phyloP scores from a whole-genome alignment of 2,797 vertebrate genomes.

The Phalanger gymnotis region DNA sequence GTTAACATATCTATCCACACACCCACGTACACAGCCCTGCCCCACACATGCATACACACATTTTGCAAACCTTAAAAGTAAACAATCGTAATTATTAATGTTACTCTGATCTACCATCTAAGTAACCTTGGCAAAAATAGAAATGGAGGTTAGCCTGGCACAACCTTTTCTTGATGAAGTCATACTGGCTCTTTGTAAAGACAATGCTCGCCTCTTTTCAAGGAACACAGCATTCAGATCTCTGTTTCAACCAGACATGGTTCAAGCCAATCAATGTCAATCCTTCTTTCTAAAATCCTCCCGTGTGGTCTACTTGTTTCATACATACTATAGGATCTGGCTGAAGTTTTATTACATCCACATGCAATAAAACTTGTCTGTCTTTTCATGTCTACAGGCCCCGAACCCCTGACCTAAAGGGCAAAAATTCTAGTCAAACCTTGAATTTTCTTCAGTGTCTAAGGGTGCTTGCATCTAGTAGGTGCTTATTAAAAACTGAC shows the following conservation, averaged over 20 bases:
- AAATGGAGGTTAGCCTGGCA: not conserved
- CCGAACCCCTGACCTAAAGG: not conserved
- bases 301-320: not conserved
- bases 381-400: not conserved
- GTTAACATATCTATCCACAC: no score
- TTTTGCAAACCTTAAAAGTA: no score
- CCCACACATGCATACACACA: no score
- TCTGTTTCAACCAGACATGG: not conserved
- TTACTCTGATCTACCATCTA: not conserved
- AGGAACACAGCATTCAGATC: not conserved
- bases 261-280: not conserved
- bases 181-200: not conserved
- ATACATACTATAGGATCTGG: not conserved
- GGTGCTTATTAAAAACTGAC: not conserved
- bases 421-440: not conserved
- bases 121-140: not conserved
- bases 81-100: not conserved
- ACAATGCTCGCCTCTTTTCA: not conserved
- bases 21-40: no score
- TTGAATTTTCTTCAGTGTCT: no score
- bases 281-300: no score
- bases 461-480: not conserved
- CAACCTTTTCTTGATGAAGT: not conserved
- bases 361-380: not conserved
- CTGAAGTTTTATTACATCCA: not conserved